A percentile compares a stretch with the other conserved stretches of the same genome.
phyloP scores from a whole-genome alignment of 2,113 vertebrate genomes.

The Rhizomys pruinosus region DNA sequence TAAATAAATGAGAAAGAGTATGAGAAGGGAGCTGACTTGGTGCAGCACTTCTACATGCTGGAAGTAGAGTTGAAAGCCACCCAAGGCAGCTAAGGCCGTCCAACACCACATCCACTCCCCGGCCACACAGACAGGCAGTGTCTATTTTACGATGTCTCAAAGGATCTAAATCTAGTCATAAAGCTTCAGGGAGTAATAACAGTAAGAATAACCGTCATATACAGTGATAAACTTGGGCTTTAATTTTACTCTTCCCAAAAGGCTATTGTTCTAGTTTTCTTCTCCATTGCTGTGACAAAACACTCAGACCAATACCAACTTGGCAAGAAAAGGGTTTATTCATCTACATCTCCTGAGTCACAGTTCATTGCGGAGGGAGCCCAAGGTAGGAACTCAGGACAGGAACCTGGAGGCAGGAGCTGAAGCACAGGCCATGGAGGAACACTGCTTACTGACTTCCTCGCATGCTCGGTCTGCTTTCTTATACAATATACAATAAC shows the following conservation, averaged over 20 bases:
- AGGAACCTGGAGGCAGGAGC: no score
- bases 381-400: no score
- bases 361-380: no score
- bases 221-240: neutral
- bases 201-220: neutral
- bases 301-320: no score
- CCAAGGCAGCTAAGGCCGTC: neutral
- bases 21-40: neutral
- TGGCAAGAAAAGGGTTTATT: no score
- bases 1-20: neutral
- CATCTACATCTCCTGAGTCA: no score
- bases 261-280: no score
- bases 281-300: no score
- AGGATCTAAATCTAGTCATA: neutral
- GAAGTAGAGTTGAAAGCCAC: neutral
- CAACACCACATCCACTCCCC: neutral
- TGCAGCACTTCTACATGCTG: neutral
- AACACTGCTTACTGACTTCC: no score
- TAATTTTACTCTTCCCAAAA: constrained; percentile 12
- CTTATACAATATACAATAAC: no score
- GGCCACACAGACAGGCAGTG: neutral
- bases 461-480: no score
- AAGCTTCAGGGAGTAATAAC: neutral
- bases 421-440: no score
- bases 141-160: neutral